Evolutionary conservation across 1,140 invertebrate species (phyloP).

Genomic region (Pachyrhynchus sulphureomaculatus): DNA sequence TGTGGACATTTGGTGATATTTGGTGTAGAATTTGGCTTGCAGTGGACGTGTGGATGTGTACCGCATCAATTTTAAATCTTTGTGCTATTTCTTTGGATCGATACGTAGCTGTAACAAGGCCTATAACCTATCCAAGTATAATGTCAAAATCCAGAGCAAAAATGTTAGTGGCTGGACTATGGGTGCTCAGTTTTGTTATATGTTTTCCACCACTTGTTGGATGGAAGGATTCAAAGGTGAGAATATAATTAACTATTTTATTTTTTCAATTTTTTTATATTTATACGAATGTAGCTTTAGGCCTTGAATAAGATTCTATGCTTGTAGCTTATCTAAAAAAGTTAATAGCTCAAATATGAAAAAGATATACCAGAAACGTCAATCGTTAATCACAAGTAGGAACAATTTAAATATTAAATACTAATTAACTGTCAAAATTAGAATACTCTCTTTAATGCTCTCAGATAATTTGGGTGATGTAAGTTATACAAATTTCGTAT

Average conservation of each 20-base stretch:
- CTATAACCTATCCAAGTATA: slow-evolving; percentile 89
- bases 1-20: slow-evolving; percentile 90
- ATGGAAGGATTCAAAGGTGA: slow-evolving; percentile 83
- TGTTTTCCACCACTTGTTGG: slow-evolving; percentile 95
- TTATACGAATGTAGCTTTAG: too few relatives aligned
- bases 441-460: too few relatives aligned
- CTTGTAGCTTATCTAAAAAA: too few relatives aligned
- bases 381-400: too few relatives aligned
- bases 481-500: too few relatives aligned
- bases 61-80: slow-evolving; percentile 91
- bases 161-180: slow-evolving; percentile 84
- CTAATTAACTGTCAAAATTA: too few relatives aligned
- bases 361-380: too few relatives aligned
- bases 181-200: slow-evolving; percentile 94
- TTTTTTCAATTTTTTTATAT: not conserved
- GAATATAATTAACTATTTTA: slow-evolving; percentile 7
- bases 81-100: slow-evolving; percentile 90
- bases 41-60: slow-evolving; percentile 96
- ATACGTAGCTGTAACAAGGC: slow-evolving; percentile 92
- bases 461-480: too few relatives aligned
- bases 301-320: too few relatives aligned
- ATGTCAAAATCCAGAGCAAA: slow-evolving; percentile 89
- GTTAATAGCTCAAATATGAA: too few relatives aligned
- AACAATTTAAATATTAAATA: too few relatives aligned
- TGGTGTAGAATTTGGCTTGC: slow-evolving; percentile 93